Base-by-base conservation (phyloP, 2,888 invertebrate genomes). In the Bunonema sp. region DNA sequence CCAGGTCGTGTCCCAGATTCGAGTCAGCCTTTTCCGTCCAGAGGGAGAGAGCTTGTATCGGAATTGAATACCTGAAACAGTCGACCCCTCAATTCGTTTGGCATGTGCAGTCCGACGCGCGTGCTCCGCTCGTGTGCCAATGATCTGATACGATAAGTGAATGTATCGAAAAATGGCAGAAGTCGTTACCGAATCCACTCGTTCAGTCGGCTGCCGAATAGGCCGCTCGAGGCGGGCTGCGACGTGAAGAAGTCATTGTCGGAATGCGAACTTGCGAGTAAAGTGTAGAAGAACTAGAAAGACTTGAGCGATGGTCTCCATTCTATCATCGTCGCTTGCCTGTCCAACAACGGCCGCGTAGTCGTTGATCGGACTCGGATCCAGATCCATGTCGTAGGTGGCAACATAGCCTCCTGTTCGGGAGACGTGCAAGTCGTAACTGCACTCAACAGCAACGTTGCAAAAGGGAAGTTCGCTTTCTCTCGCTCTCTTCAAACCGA, bases 361-460 rank as follows among this genome's bases (percentile, higher is more conserved):
- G 65, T 78, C 79, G 71, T 86, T 86, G 16, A 82, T 80, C 38
- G 84, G 76, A 7, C 78, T 76, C 0, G 84, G 79, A 67, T 86
- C 79, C 1, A 81, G 73, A 0, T 69, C 37, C 20, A 76, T 70
- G 63, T 81, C 76, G 65, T 82, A 82, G 4, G 49, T 41, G 16
- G 49, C 42, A 24, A 44, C 42, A 39, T 41, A 50, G 22, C 49
- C 47, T 21, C 40, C 45, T 0, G 81, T 79, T 52, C 81, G 79
- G 53, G 81, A 68, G 4, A 87, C 73, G 52, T 82, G 84, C 36
- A 88, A 71, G 4, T 83, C 84, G 68, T 4, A 87, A 74, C 52
- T 82, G 84, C 37, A 88, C 71, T 4, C 83, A 84, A 65, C 86
- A 86, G 19, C 21, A 2, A 4, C 12, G 8, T 15, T 4, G n/a